Base-by-base conservation (phyloP, 2,888 invertebrate species). In the Agrochola circellaris region DNA sequence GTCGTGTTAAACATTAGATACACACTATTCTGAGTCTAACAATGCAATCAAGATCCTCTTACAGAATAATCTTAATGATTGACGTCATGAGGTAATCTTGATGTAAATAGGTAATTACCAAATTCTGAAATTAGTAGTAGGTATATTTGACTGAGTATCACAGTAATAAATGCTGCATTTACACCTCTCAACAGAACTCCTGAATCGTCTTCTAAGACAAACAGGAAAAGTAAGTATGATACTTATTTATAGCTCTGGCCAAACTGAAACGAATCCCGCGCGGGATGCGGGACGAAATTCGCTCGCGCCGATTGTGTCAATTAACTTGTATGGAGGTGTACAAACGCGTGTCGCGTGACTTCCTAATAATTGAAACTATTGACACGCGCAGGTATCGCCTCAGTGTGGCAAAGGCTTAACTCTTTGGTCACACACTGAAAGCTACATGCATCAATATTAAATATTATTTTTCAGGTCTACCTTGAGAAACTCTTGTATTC, bases 401-500 rank as follows among this genome's bases (percentile, higher is more conserved):
- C 38, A 26, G 38, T 38, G 38, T 0, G 38, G 38, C 8, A 0
- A 38, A 8, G 38, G 9, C 9, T 42, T 9, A 42, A 42, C 42
- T 42, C 42, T 42, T 42, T 42, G 42, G 23, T 64, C 23, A 64
- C 11, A 42, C 38, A 42, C 2, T 6, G 11, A 13, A 20, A 45
- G 13, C 8, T 15, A 23, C 26, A 23, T 23, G 8, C 15, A 30
- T 66, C 20, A 26, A 66, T 30, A 20, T 66, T 30, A 23, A 48
- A 66, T 30, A 8, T n/a, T 1, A 51, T 34, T 42, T 68, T 82
- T 15, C 75, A 93, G 97, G 98, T 98, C 7, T 95, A 98, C 45
- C 97, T 98, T 48, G 98, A 98, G 94, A 98, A 98, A 94, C 93
- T 98, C 70, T 94, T 98, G 51, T 97, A 98, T 88, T 97, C 98